Percentiles rank a stretch among this genome's conserved stretches.
phyloP scores from a whole-genome alignment of 2,888 invertebrate species.

The Nomada fabriciana region DNA sequence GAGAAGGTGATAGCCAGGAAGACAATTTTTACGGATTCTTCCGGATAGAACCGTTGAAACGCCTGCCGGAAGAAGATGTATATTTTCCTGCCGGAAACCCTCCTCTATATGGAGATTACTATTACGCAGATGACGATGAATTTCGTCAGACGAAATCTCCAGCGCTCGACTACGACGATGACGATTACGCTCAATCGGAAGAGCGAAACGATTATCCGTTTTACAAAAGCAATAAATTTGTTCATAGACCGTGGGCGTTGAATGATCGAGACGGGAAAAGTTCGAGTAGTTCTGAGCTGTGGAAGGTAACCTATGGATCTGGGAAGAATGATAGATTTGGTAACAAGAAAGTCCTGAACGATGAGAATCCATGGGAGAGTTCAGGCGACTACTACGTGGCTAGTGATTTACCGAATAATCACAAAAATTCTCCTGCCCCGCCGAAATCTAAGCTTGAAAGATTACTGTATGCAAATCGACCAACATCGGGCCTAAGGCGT shows the following conservation, averaged over 20 bases:
- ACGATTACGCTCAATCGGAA: slow-evolving; percentile 56
- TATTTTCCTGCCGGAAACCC: slow-evolving; percentile 59
- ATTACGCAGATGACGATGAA: slow-evolving; percentile 58
- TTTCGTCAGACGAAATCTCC: not conserved
- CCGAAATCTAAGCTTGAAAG: not conserved
- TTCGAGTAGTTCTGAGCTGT: slow-evolving; percentile 66
- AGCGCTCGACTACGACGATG: slow-evolving; percentile 17
- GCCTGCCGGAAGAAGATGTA: slow-evolving; percentile 74
- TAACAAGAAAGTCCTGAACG: not conserved
- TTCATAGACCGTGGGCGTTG: slow-evolving; percentile 54
- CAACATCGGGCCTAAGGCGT: not conserved
- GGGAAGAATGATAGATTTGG: not conserved
- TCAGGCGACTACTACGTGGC: not conserved
- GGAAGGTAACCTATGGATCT: slow-evolving; percentile 58
- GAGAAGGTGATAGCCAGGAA: slow-evolving; percentile 62
- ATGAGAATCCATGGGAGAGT: not conserved
- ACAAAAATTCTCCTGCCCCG: not conserved
- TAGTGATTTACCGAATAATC: not conserved
- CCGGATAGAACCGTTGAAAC: slow-evolving; percentile 55
- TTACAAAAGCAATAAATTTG: slow-evolving; percentile 66
- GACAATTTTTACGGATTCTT: slow-evolving; percentile 75
- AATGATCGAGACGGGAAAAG: slow-evolving; percentile 43
- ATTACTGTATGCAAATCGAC: not conserved
- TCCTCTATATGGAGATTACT: slow-evolving; percentile 50
- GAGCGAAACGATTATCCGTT: slow-evolving; percentile 48